A percentile compares a stretch with the other conserved stretches of the same genome.
Evolutionary conservation across 92 coral and sea anemone species (phyloP).

Genomic region (Paragorgia papillata): DNA sequence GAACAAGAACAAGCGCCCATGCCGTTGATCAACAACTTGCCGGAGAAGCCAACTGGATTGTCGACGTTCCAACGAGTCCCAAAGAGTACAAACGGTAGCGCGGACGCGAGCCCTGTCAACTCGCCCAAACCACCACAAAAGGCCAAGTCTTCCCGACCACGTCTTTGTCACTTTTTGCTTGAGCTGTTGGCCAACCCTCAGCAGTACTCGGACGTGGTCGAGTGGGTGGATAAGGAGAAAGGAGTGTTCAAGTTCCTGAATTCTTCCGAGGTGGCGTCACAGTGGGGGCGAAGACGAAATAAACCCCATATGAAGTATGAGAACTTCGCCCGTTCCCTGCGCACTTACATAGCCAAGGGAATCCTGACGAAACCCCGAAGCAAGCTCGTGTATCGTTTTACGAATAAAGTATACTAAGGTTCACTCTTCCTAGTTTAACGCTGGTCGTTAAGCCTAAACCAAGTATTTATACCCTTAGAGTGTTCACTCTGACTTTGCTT

Average conservation of each 20-base stretch:
- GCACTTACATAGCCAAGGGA: conserved; percentile 98
- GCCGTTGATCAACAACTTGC: conserved; percentile 14
- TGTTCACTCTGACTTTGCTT: too few species aligned
- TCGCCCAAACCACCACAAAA: conserved; percentile 1
- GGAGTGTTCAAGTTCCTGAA: conserved; percentile 94
- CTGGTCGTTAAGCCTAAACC: neutral
- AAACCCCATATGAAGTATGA: conserved; percentile 98
- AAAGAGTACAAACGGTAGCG: neutral
- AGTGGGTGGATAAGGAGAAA: conserved; percentile 92
- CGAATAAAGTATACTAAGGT: conserved; percentile 50
- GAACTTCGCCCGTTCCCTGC: conserved; percentile 97
- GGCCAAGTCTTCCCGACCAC: conserved; percentile 84
- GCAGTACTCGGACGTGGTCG: conserved; percentile 82
- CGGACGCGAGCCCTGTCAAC: neutral
- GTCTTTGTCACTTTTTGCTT: conserved; percentile 89
- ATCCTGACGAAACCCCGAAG: conserved; percentile 92
- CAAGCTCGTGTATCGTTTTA: conserved; percentile 88
- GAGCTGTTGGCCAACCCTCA: conserved; percentile 79
- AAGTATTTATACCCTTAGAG: too few species aligned
- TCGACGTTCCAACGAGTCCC: conserved; percentile 25
- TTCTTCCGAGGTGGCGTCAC: conserved; percentile 87
- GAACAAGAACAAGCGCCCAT: conserved; percentile 5
- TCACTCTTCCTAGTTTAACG: neutral
- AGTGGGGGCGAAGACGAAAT: conserved; percentile 94
- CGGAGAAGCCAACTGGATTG: neutral